Percentiles rank a stretch among this genome's conserved stretches.
These are phyloP conservation scores for Crotalus horridus DNA, from an alignment of 2,113 vertebrate species.

Conservation along the genomic window DNA sequence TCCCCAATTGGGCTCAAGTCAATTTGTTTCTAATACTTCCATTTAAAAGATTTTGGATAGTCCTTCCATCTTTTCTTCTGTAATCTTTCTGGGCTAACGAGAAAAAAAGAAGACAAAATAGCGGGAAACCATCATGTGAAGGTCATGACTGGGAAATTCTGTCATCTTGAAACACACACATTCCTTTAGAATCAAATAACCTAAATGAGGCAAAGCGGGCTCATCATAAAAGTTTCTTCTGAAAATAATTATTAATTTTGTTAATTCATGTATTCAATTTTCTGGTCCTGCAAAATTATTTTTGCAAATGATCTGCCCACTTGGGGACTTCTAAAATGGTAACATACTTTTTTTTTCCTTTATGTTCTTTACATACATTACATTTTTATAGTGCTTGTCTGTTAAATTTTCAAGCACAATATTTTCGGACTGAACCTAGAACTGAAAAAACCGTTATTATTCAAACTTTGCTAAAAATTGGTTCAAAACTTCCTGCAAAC, in stretches of 20 bases:
- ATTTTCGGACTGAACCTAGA: not conserved
- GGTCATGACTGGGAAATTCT: not conserved
- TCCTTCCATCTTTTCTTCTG: not conserved
- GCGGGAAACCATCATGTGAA: not conserved
- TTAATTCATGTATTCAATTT: not conserved
- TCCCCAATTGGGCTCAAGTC: accelerated
- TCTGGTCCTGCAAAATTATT: not conserved
- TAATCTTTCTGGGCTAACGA: not conserved
- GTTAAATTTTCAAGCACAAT: not conserved
- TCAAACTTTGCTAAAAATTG: not conserved
- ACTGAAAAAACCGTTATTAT: not conserved
- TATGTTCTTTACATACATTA: not conserved
- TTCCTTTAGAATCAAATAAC: not conserved
- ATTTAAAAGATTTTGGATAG: not conserved
- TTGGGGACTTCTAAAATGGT: not conserved
- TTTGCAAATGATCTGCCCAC: not conserved
- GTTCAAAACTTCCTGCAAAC: not conserved
- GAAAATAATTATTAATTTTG: not conserved
- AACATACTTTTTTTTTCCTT: not conserved
- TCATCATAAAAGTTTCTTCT: not conserved
- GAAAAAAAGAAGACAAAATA: not conserved
- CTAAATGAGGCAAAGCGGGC: not conserved
- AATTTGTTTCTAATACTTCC: not conserved
- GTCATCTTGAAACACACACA: not conserved
- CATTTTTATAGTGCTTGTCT: not conserved